Base-by-base conservation (phyloP, 2,888 invertebrate genomes). In the Tenthredo livida region DNA sequence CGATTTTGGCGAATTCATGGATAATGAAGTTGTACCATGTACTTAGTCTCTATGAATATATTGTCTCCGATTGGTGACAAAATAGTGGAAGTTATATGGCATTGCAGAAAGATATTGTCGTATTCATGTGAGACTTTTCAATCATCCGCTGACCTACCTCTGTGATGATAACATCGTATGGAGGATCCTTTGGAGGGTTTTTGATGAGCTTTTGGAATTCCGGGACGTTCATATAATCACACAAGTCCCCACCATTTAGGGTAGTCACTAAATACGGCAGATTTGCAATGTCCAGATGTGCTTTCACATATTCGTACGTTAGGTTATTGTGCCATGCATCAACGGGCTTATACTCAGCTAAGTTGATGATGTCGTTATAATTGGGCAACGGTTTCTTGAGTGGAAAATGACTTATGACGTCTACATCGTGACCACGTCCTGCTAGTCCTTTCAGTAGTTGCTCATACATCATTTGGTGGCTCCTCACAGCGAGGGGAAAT, bases 381-480 rank as follows among this genome's bases (percentile, higher is more conserved):
- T 80, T 80, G 1, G 58, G 15, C 0, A 61, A 2, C 7, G 61
- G 43, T 80, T 61, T 80, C 15, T 80, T 40, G 9, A 21, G 40
- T 12, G 70, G 61, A 78, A 87, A 88, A 70, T 88, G 87, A 54
- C 88, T 90, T 2, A 91, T 87, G 0, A 91, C 88, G 21, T 91
- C 90, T 6, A 94, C 91, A 82, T 93, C 93, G 87, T 94, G 94
- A 0, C 94, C 93, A 21, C 92, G 88, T 15, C 89, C 87, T 1
- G 93, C 89, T 2, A 94, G 90, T 58, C 93, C 94, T 78, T 91
- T 91, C 4, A 93, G 90, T 67, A 94, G 86, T 0, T 93, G 90
- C 37, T 91, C 92, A 84, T 92, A 92, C 91, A 94, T 94, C 90
- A 93, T 93, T 33, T 91, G 93, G 85, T 94, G 94, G 73, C 94